Percentiles rank a stretch among this genome's conserved stretches.
Conservation (phyloP, 1,140 invertebrate genomes). For the Pentalonia nigronervosa region DNA sequence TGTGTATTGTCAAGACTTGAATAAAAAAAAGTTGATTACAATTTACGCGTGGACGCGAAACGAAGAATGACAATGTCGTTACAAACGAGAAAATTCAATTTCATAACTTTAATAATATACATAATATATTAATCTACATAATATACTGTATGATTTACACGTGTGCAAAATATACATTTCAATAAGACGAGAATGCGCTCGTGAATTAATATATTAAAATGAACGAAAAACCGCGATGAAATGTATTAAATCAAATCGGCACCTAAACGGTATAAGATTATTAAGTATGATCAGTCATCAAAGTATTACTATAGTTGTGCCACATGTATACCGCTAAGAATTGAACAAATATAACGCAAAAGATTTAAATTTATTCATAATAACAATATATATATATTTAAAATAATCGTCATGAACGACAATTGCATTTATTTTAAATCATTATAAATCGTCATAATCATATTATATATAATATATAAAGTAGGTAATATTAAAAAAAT, state of each 20-base stretch:
- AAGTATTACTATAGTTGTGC: background rate
- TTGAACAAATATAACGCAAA: background rate
- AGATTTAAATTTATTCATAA: background rate
- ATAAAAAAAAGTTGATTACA: conserved; percentile 1
- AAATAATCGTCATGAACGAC: background rate
- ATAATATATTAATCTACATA: background rate
- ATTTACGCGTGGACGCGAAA: background rate
- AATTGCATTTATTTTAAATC: background rate
- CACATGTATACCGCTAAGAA: too few relatives aligned
- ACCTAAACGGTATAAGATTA: background rate
- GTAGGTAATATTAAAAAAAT: background rate
- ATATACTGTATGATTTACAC: background rate
- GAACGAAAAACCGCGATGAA: background rate
- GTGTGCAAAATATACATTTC: background rate
- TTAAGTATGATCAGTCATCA: background rate
- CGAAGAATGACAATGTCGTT: background rate
- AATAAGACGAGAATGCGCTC: background rate
- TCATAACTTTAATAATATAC: background rate
- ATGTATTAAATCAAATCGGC: background rate
- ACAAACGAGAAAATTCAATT: background rate
- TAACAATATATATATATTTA: too few relatives aligned
- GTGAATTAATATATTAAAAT: background rate
- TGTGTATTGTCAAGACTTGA: background rate
- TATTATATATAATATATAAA: background rate
- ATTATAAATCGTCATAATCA: background rate